Conservation (phyloP, 2,797 vertebrate species). For the Gadopsis marmoratus region DNA sequence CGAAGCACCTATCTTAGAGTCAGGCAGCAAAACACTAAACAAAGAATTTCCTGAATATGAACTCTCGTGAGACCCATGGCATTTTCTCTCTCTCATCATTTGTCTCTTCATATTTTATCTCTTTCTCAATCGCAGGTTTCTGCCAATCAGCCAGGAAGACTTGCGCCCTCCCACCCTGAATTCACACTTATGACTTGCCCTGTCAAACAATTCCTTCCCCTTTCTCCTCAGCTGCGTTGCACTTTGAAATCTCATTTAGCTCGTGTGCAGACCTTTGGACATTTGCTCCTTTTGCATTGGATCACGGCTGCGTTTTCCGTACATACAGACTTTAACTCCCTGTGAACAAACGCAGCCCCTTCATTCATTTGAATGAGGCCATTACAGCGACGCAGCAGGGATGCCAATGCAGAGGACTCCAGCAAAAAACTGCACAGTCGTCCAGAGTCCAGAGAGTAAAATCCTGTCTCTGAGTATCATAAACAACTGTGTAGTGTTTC, state of each 20-base stretch:
- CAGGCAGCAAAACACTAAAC: not conserved
- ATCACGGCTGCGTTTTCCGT: not conserved
- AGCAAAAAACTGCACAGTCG: not conserved
- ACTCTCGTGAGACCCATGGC: not conserved
- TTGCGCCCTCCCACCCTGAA: not conserved
- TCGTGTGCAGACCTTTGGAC: slow-evolving; percentile 19
- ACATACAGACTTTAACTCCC: no score
- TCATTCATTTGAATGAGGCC: not conserved
- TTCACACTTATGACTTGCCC: not conserved
- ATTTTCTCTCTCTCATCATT: slow-evolving; percentile 18
- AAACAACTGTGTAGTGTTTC: not conserved
- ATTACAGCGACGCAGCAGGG: not conserved
- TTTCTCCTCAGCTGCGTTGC: not conserved
- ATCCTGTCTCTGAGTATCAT: not conserved
- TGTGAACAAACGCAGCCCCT: no score
- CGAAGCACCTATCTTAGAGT: not conserved
- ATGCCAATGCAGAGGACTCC: not conserved
- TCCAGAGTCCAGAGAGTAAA: not conserved
- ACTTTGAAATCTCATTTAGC: slow-evolving; percentile 21
- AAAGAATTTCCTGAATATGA: not conserved
- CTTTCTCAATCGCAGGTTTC: slow-evolving; percentile 35
- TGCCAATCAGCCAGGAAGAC: not conserved
- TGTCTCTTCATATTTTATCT: slow-evolving; percentile 18
- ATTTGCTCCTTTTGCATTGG: not conserved
- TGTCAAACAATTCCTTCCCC: not conserved